Evolutionary conservation across 2,888 invertebrate species (phyloP).

Genomic region (Erpobdella octoculata): DNA sequence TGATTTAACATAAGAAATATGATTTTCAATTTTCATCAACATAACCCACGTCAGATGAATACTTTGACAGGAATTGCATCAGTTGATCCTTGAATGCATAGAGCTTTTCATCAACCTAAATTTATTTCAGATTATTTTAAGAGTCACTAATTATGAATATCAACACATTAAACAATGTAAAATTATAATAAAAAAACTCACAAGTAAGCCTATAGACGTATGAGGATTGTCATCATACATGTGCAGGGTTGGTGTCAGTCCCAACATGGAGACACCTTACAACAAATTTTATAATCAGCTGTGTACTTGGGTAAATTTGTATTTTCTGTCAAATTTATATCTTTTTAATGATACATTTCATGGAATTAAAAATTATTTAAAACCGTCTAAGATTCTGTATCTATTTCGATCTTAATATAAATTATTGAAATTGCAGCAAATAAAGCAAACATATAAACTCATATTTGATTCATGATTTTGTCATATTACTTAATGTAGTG

Average conservation of each 20-base stretch:
- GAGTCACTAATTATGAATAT: neutral
- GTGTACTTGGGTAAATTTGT: neutral
- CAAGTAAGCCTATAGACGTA: neutral
- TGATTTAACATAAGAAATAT: no score
- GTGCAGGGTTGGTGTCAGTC: neutral
- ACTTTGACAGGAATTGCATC: neutral
- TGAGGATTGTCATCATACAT: neutral
- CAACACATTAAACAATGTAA: neutral
- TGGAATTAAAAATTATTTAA: no score
- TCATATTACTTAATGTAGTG: no score
- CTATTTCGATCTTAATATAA: no score
- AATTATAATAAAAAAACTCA: neutral
- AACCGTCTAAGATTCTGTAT: no score
- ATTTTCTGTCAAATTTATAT: neutral
- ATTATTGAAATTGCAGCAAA: no score
- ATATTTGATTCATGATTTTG: no score
- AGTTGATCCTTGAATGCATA: neutral
- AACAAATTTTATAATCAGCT: neutral
- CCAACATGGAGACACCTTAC: neutral
- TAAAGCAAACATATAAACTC: no score
- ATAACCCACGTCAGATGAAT: no score
- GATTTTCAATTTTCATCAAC: no score
- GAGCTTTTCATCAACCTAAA: neutral
- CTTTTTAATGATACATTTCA: neutral
- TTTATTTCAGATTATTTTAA: neutral